Evolutionary conservation across 23 tunicate genomes (phyloP).

Genomic region (Halocynthia roretzi): DNA sequence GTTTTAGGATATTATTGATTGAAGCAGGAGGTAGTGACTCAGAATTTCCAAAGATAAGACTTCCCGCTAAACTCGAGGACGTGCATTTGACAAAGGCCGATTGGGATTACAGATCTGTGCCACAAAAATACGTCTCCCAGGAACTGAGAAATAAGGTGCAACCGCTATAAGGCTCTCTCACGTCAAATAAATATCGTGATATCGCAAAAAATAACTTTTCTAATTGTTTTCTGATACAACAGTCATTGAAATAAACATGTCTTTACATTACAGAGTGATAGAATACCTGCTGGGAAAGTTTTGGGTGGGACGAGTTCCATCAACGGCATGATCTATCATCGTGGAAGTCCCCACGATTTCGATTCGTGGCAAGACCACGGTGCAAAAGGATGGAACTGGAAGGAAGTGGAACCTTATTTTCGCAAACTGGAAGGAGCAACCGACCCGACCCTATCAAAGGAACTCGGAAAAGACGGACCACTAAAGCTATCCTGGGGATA

Average conservation of each 20-base stretch:
- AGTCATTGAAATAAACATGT: neutral
- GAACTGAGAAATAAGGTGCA: conserved; percentile 28
- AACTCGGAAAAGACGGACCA: conserved; percentile 9
- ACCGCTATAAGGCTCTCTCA: neutral
- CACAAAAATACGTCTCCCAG: conserved; percentile 32
- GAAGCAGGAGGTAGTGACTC: conserved; percentile 60
- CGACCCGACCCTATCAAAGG: neutral
- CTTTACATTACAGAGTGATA: conserved; percentile 22
- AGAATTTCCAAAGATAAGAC: conserved; percentile 22
- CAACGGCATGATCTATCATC: conserved; percentile 46
- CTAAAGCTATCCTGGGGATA: neutral
- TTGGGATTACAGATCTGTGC: conserved; percentile 47
- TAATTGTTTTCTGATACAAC: neutral
- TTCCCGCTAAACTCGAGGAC: conserved; percentile 26
- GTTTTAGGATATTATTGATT: conserved; percentile 40
- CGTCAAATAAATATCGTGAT: neutral
- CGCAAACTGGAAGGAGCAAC: conserved; percentile 40
- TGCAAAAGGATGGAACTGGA: conserved; percentile 63
- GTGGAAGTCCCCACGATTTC: conserved; percentile 62
- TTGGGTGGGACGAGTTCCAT: conserved; percentile 70
- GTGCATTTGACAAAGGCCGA: conserved; percentile 11
- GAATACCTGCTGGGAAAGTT: conserved; percentile 60
- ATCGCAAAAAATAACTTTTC: neutral
- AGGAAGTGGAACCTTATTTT: conserved; percentile 45
- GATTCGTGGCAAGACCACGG: conserved; percentile 65